Base-by-base conservation (phyloP, 1,140 invertebrate genomes). In the Agrypnia vestita region DNA sequence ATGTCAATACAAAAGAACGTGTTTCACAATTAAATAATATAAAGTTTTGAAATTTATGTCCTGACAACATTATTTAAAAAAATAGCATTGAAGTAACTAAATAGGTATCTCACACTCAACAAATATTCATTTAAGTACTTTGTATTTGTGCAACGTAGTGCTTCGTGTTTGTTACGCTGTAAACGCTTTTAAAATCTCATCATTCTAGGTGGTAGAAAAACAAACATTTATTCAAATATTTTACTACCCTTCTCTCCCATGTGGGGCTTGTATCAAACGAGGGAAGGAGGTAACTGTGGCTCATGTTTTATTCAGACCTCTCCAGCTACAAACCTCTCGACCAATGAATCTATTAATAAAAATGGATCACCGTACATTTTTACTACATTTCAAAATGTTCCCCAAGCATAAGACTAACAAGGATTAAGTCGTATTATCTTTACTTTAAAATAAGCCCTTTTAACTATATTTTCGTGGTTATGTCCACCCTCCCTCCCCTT, bases 161-260 rank as follows among this genome's bases (percentile, higher is more conserved):
- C 61, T 64, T 64, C 61, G 19, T 35, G 3, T 64, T n/a, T 64
- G 12, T 43, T 21, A 11, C 19, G 61, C n/a, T 46, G 17, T 51
- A 53, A 25, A 71, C 46, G 47, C 67, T 46, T 51, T 71, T 71
- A 51, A 53, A 71, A 71, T 71, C 67, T 71, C 47, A 71, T 71
- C 67, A 71, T 71, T 71, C 49, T 71, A 71, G 46, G 67, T n/a
- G n/a, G 44, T 17, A 49, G 10, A 51, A 49, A 71, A 71, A 49
- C 67, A 71, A 71, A 71, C 67, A 71, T 49, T 71, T 71, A 71
- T 71, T 12, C 67, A 46, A 51, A 44, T 71, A 71, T 51, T 21
- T 51, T 51, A 49, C 17, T 53, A 51, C 7, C 67, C n/a, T 15
- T 53, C 44, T n/a, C n/a, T n/a, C 67, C 49, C 67, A 49, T n/a